Evolutionary conservation across 2,113 vertebrate species (phyloP).

Genomic region (Carassius gibelio): DNA sequence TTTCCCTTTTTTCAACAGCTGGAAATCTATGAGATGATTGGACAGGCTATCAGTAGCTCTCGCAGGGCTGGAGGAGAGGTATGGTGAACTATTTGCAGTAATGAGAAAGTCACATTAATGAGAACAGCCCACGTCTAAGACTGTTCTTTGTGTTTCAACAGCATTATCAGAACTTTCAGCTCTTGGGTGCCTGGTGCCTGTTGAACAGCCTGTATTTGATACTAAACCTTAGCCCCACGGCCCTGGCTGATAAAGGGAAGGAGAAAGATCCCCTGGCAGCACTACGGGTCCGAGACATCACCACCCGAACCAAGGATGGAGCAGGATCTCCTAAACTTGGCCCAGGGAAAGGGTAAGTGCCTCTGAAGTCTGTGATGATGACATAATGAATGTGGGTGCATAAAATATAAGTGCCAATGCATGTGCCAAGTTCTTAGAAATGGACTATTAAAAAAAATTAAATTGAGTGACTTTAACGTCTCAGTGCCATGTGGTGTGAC

Average conservation of each 20-base stretch:
- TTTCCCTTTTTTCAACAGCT: constrained; percentile 76
- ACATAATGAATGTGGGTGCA: too few relatives aligned
- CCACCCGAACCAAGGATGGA: constrained; percentile 90
- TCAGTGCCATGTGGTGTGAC: too few relatives aligned
- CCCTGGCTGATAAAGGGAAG: constrained; percentile 96
- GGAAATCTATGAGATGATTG: constrained; percentile 99
- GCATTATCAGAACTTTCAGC: constrained; percentile 99
- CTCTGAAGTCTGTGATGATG: too few relatives aligned
- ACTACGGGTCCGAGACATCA: constrained; percentile 91
- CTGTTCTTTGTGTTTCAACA: constrained; percentile 56
- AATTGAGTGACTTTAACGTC: too few relatives aligned
- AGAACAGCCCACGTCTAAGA: background rate
- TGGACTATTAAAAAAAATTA: too few relatives aligned
- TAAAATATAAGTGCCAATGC: too few relatives aligned
- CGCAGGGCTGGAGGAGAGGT: constrained; percentile 96
- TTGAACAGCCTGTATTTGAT: constrained; percentile 98
- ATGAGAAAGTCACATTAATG: background rate
- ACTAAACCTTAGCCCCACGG: constrained; percentile 93
- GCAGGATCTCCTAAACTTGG: constrained; percentile 96
- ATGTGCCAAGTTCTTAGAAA: too few relatives aligned
- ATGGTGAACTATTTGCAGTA: background rate
- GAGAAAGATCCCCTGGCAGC: constrained; percentile 97
- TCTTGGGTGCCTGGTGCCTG: constrained; percentile 96
- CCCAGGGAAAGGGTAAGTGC: constrained; percentile 90
- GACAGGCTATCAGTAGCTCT: constrained; percentile 93